Base-by-base conservation (phyloP, 1,140 invertebrate species). In the Rhopalosiphum padi region DNA sequence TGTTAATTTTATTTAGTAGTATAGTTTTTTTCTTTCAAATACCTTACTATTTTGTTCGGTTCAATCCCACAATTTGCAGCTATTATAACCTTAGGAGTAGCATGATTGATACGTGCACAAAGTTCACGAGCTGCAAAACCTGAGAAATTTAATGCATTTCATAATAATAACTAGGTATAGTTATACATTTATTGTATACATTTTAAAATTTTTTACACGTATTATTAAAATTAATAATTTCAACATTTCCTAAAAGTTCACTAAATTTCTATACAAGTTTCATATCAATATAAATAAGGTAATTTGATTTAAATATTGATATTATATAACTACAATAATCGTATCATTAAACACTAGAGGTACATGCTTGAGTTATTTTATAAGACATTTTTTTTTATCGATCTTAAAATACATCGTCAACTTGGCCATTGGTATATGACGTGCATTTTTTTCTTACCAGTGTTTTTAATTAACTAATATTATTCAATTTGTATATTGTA, bases 31-130 rank as follows among this genome's bases (percentile, higher is more conserved):
- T 88, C 51, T n/a, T 83, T 90, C 11, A 94, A 94, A 94, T 95
- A 98, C 97, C 96, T 97, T 48, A 99, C 96, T 85, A 98, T 96
- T 96, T 97, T 97, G 83, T 97, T 97, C 0, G 98, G 98, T 95
- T 99, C 98, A 9, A 99, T 96, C 9, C 98, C 98, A 95, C 97
- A 98, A 95, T 97, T 99, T 0, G 98, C 98, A 30, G 97, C 97
- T 46, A 99, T 97, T 53, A 99, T 97, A 7, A 99, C 96, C 95
- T 98, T 98, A 0, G 98, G 98, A 95, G 97, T 96, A 8, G 98
- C 97, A 95, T 99, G 98, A 94, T 98, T 96, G 93, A 99, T 99
- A 91, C 98, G 96, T 1, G 96, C 96, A 48, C 98, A 97, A 8
- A 99, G 95, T 95, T 99, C 98, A 90, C 97, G 96, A 0, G 98